A percentile compares a stretch with the other conserved stretches of the same genome.
Conservation (phyloP, 2,113 vertebrate genomes). For the Ranitomeya imitator region DNA sequence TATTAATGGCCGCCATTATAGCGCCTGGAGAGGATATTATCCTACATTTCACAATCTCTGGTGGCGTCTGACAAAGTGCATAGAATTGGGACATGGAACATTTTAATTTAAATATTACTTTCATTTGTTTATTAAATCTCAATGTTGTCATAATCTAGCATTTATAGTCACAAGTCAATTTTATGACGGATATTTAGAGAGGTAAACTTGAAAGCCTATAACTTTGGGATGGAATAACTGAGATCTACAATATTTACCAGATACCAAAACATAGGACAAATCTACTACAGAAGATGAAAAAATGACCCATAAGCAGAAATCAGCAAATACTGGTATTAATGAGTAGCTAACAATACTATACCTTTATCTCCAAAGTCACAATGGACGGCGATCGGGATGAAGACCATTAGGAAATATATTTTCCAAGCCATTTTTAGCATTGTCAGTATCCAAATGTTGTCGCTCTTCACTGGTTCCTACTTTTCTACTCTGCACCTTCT, state of each 20-base stretch:
- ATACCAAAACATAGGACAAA: background rate
- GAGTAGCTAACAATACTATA: background rate
- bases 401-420: background rate
- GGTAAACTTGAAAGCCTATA: background rate
- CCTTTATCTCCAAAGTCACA: slow-evolving; percentile 26
- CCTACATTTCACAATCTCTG: no score
- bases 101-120: no score
- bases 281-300: background rate
- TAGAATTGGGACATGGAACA: no score
- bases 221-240: background rate
- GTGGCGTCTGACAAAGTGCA: no score
- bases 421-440: background rate
- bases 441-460: background rate
- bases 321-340: background rate
- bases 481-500: background rate
- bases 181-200: background rate
- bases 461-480: background rate
- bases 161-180: no score
- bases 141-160: no score
- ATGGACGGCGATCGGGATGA: background rate
- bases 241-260: background rate
- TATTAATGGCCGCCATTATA: no score
- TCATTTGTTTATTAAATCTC: no score
- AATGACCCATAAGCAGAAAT: background rate
- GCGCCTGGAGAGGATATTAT: no score